Percentiles rank a stretch among this genome's conserved stretches.
Conservation (phyloP, 1,140 invertebrate species). For the Solenopsis fugax region DNA sequence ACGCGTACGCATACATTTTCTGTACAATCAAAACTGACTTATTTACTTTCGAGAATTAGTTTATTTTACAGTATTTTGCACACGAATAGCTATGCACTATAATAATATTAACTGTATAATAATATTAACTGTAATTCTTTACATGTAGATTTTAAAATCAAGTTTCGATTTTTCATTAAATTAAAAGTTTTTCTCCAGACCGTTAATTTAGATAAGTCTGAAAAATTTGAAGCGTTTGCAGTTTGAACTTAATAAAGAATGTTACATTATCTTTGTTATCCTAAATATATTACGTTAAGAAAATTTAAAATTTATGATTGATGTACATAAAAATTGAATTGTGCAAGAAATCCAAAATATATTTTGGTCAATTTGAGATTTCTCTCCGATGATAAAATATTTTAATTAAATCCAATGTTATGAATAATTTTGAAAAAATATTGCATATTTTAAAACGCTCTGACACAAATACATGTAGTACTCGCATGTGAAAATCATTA, state of each 20-base stretch:
- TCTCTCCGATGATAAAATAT: neutral
- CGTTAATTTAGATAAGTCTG: neutral
- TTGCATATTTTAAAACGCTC: neutral
- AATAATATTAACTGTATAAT: neutral
- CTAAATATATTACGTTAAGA: neutral
- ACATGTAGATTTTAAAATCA: neutral
- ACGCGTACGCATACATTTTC: conserved; percentile 32
- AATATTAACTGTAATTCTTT: neutral
- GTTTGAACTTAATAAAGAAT: neutral
- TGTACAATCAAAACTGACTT: conserved; percentile 30
- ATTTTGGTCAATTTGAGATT: neutral
- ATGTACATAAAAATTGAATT: neutral
- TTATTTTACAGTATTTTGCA: conserved; percentile 9
- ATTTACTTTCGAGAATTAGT: conserved; percentile 22
- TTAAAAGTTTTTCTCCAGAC: neutral
- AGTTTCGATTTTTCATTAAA: neutral
- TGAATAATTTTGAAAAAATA: neutral
- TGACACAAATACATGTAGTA: neutral
- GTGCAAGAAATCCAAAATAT: neutral
- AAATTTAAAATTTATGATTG: neutral
- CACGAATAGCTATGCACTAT: neutral
- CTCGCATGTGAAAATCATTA: neutral
- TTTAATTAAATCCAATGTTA: neutral
- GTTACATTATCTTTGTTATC: neutral
- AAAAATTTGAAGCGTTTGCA: neutral